A percentile compares a stretch with the other conserved stretches of the same genome.
phyloP scores from a whole-genome alignment of 2,113 vertebrate genomes.

The Rhea pennata region DNA sequence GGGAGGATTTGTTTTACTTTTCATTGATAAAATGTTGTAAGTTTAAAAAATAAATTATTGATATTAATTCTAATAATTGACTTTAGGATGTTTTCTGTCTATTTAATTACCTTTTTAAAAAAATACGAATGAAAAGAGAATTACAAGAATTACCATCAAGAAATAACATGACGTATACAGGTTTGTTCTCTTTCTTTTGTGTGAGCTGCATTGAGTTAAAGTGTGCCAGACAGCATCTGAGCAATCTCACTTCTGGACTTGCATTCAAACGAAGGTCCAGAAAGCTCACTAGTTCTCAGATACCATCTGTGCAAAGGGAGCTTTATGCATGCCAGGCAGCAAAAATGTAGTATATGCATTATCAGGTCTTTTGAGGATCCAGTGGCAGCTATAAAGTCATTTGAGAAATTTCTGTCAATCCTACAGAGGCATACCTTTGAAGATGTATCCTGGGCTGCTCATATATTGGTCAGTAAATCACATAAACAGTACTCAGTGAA shows the following conservation, averaged over 20 bases:
- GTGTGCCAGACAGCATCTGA: rapidly evolving
- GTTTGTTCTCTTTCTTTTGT: not conserved
- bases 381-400: not conserved
- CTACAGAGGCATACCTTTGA: not conserved
- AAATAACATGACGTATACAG: not conserved
- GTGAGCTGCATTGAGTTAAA: not conserved
- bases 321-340: not conserved
- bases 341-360: not conserved
- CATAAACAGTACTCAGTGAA: too few species aligned
- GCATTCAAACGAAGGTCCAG: not conserved
- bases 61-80: not conserved
- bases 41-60: not conserved
- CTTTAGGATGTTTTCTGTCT: not conserved
- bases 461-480: not conserved
- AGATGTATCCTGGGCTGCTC: not conserved
- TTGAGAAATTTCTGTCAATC: not conserved
- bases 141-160: not conserved
- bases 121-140: not conserved
- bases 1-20: not conserved
- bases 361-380: not conserved
- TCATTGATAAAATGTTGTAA: not conserved
- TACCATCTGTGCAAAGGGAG: not conserved
- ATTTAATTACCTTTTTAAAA: not conserved
- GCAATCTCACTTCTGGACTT: not conserved
- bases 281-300: not conserved